phyloP scores from a whole-genome alignment of 2,113 vertebrate genomes.

The Daboia siamensis region DNA sequence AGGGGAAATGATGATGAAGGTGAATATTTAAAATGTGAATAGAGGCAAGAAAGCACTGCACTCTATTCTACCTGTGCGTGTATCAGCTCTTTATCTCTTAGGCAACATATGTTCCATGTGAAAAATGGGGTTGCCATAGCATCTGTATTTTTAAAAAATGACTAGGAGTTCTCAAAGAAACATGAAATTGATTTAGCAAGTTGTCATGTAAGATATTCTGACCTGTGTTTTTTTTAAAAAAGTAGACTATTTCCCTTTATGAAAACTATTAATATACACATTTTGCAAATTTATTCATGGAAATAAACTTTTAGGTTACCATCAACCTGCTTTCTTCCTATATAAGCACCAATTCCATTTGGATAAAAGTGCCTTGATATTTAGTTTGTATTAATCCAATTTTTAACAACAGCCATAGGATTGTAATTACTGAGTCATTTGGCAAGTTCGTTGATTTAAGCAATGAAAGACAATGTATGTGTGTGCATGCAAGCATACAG shows the following conservation, averaged over 20 bases:
- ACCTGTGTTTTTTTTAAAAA: slow-evolving; percentile 40
- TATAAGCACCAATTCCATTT: neutral
- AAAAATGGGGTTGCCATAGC: slow-evolving; percentile 67
- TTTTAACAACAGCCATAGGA: slow-evolving; percentile 2
- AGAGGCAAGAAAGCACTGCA: slow-evolving; percentile 43
- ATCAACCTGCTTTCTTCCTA: neutral
- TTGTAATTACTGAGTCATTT: neutral
- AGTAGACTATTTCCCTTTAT: slow-evolving; percentile 40
- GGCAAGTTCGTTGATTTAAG: slow-evolving; percentile 11
- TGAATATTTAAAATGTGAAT: neutral
- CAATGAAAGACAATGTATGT: neutral
- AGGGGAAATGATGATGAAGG: slow-evolving; percentile 26
- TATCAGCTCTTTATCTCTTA: slow-evolving; percentile 67
- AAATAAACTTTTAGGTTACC: neutral
- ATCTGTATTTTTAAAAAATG: slow-evolving; percentile 65
- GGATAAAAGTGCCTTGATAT: neutral
- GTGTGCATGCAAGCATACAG: neutral
- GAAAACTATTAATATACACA: slow-evolving; percentile 12
- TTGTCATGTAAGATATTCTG: slow-evolving; percentile 66
- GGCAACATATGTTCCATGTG: slow-evolving; percentile 64
- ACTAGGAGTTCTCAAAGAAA: slow-evolving; percentile 68
- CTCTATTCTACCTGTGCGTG: slow-evolving; percentile 62
- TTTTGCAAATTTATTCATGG: slow-evolving; percentile 1
- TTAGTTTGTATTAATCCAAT: neutral
- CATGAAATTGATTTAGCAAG: slow-evolving; percentile 68